These are phyloP conservation scores for Hemaris fuciformis DNA, from an alignment of 2,888 invertebrate species.

Conservation along the genomic window DNA sequence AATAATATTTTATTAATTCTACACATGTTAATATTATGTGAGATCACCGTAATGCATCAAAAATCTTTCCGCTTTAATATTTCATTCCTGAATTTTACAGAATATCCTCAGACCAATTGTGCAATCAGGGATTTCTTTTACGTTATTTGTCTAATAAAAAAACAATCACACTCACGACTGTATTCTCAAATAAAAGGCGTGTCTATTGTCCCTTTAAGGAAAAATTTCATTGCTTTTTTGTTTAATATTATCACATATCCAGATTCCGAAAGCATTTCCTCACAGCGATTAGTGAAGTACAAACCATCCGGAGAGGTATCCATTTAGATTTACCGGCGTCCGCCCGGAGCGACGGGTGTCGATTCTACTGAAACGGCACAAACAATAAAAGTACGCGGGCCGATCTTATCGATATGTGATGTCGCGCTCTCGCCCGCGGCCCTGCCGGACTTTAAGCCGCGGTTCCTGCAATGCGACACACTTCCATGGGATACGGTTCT, in stretches of 20 bases:
- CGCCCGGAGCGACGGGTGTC: conserved; percentile 33
- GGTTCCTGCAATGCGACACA: conserved; percentile 43
- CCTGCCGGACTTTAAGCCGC: conserved; percentile 43
- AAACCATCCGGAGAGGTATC: conserved; percentile 42
- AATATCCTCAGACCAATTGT: too few species aligned
- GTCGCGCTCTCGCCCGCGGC: conserved; percentile 60
- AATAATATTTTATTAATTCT: too few species aligned
- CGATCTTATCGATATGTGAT: conserved; percentile 73
- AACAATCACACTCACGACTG: too few species aligned
- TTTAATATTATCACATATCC: background rate
- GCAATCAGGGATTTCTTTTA: too few species aligned
- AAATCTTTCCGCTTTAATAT: too few species aligned
- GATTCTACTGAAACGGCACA: conserved; percentile 41
- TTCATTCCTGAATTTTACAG: too few species aligned
- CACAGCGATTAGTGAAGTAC: background rate
- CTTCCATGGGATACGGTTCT: conserved; percentile 32
- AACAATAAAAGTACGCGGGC: conserved; percentile 65
- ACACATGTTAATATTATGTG: too few species aligned
- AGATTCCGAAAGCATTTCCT: background rate
- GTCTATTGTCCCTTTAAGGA: too few species aligned
- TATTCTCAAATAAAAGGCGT: too few species aligned
- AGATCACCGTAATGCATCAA: too few species aligned
- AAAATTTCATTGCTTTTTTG: too few species aligned
- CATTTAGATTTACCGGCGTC: conserved; percentile 55
- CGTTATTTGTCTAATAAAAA: too few species aligned